These are phyloP conservation scores for Podarcis siculus DNA, from an alignment of 2,797 vertebrate species.

Conservation along the genomic window DNA sequence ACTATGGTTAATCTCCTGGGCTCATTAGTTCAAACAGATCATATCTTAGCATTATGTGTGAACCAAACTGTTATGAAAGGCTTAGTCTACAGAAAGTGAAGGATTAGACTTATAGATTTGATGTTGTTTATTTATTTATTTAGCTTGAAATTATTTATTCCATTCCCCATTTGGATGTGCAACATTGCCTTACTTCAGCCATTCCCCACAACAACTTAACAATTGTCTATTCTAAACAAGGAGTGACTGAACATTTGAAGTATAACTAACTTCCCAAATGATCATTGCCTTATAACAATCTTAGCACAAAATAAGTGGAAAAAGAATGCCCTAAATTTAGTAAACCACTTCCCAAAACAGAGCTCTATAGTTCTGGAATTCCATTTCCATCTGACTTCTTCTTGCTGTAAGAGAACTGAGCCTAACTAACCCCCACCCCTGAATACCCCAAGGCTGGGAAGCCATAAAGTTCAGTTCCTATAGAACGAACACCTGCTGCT, in stretches of 20 bases:
- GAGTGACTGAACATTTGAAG: not conserved
- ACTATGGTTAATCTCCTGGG: no score
- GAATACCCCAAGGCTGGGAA: no score
- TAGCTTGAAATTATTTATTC: not conserved
- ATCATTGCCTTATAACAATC: not conserved
- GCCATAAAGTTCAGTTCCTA: not conserved
- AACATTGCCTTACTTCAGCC: not conserved
- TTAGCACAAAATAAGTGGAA: not conserved
- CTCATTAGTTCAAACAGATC: no score
- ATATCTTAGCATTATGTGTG: no score
- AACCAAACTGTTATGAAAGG: not conserved
- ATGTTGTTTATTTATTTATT: not conserved
- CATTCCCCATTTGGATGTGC: conserved; percentile 23
- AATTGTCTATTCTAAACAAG: not conserved
- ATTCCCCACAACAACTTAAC: not conserved
- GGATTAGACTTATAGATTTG: not conserved
- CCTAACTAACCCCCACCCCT: not conserved
- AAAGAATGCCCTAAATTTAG: not conserved
- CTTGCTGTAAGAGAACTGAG: not conserved
- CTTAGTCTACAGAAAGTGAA: not conserved
- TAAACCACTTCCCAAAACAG: not conserved
- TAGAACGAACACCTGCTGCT: not conserved
- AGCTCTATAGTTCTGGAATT: not conserved
- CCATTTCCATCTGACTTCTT: no score
- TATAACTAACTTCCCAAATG: not conserved